Evolutionary conservation across 2,888 invertebrate genomes (phyloP).

Genomic region (Encarsia formosa): DNA sequence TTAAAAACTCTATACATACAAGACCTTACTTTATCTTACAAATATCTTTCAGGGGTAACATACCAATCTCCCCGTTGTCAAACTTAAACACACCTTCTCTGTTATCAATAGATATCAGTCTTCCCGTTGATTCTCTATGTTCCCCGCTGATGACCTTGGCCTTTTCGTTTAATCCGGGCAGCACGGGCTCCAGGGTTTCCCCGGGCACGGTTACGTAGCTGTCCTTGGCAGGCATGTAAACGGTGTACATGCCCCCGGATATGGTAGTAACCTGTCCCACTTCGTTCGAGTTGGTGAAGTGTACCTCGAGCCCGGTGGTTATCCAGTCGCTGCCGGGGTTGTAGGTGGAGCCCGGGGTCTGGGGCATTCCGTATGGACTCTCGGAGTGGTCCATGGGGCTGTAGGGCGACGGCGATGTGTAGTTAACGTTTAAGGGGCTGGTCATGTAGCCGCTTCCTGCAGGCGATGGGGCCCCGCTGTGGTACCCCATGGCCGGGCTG

Average conservation of each 20-base stretch:
- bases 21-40: too few species aligned
- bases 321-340: slow-evolving; percentile 69
- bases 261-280: slow-evolving; percentile 85
- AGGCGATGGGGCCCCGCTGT: slow-evolving; percentile 61
- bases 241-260: slow-evolving; percentile 79
- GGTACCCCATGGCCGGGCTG: slow-evolving; percentile 52
- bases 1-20: too few species aligned
- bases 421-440: slow-evolving; percentile 59
- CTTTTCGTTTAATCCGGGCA: slow-evolving; percentile 79
- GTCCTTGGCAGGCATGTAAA: slow-evolving; percentile 83
- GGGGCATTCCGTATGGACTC: slow-evolving; percentile 54
- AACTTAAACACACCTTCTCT: slow-evolving; percentile 90
- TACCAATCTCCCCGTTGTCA: slow-evolving; percentile 60
- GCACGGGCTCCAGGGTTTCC: slow-evolving; percentile 85
- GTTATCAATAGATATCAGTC: slow-evolving; percentile 83
- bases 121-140: slow-evolving; percentile 83
- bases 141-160: slow-evolving; percentile 77
- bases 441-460: slow-evolving; percentile 59
- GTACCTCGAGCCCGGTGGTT: slow-evolving; percentile 85
- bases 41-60: slow-evolving; percentile 72
- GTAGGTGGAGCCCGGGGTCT: slow-evolving; percentile 71
- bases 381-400: slow-evolving; percentile 74
- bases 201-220: slow-evolving; percentile 81
- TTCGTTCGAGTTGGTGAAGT: slow-evolving; percentile 73
- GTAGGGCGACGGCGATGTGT: slow-evolving; percentile 74